phyloP scores from a whole-genome alignment of 2,888 invertebrate genomes.

The Hipparchia sbordonii region DNA sequence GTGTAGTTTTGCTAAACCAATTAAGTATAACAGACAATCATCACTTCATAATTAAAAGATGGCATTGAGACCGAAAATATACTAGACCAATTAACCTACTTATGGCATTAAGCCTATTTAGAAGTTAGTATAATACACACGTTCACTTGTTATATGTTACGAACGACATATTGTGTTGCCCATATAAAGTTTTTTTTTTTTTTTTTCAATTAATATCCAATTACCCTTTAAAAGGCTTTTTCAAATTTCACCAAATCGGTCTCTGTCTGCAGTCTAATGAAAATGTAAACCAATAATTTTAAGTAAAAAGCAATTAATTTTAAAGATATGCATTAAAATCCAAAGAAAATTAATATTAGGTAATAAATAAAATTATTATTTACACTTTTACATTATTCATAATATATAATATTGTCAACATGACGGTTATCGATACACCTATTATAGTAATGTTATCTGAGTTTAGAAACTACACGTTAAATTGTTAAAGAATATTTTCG shows the following conservation, averaged over 20 bases:
- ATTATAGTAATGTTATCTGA: conserved; percentile 3
- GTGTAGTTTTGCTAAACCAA: too few species aligned
- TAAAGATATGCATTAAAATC: conserved; percentile 7
- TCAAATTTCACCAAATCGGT: background rate
- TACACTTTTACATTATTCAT: conserved; percentile 7
- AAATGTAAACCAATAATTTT: background rate
- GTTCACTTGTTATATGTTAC: background rate
- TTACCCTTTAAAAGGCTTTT: background rate
- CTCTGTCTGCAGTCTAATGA: background rate
- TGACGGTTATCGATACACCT: conserved; percentile 18
- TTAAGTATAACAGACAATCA: too few species aligned
- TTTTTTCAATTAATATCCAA: too few species aligned
- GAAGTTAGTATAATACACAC: background rate
- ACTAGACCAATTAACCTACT: conserved; percentile 6
- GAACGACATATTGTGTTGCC: background rate
- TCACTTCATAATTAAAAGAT: background rate
- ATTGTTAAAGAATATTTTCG: conserved; percentile 20
- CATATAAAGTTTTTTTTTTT: too few species aligned
- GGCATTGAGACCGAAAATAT: conserved; percentile 16
- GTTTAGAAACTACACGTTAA: conserved; percentile 12
- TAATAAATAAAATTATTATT: background rate
- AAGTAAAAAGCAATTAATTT: conserved; percentile 5
- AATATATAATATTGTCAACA: conserved; percentile 19
- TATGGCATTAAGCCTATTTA: background rate
- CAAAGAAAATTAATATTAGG: conserved; percentile 9